Conservation (phyloP, 2,797 vertebrate species). For the Coracias cyanogaster region DNA sequence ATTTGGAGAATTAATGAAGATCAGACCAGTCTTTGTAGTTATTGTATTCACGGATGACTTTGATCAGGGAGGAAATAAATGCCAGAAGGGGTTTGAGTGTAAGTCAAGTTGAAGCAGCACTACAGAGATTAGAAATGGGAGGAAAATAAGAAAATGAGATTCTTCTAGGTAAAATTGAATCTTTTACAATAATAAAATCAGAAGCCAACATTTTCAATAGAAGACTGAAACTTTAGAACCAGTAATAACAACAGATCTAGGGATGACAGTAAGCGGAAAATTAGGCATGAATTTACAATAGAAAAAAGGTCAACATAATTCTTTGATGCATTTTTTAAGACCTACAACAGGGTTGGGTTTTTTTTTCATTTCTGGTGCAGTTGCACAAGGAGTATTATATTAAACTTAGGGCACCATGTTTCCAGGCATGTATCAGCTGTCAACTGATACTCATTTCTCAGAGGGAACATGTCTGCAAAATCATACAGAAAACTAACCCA, state of each 20-base stretch:
- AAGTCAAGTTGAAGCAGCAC: slow-evolving; percentile 35
- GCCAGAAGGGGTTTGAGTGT: slow-evolving; percentile 40
- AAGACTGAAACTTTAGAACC: neutral
- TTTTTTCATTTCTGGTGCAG: neutral
- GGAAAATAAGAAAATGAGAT: slow-evolving; percentile 31
- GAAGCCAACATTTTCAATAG: neutral
- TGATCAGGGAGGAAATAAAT: slow-evolving; percentile 47
- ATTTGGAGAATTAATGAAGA: slow-evolving; percentile 65
- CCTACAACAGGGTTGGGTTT: neutral
- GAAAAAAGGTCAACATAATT: neutral
- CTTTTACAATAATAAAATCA: slow-evolving; percentile 4
- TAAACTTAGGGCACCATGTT: neutral
- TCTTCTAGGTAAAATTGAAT: slow-evolving; percentile 34
- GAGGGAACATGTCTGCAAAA: neutral
- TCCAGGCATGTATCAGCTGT: neutral
- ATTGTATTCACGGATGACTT: slow-evolving; percentile 54
- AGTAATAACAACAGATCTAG: neutral
- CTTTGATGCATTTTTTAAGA: neutral
- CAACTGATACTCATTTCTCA: neutral
- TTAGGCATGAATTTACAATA: neutral
- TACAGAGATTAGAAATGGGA: slow-evolving; percentile 26
- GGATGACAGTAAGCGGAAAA: neutral
- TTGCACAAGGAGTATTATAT: neutral
- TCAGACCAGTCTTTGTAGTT: slow-evolving; percentile 54
- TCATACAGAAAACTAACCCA: neutral